Base-by-base conservation (phyloP, 37 sponge, comb jelly and placozoan species). In the Tethya wilhelma region DNA sequence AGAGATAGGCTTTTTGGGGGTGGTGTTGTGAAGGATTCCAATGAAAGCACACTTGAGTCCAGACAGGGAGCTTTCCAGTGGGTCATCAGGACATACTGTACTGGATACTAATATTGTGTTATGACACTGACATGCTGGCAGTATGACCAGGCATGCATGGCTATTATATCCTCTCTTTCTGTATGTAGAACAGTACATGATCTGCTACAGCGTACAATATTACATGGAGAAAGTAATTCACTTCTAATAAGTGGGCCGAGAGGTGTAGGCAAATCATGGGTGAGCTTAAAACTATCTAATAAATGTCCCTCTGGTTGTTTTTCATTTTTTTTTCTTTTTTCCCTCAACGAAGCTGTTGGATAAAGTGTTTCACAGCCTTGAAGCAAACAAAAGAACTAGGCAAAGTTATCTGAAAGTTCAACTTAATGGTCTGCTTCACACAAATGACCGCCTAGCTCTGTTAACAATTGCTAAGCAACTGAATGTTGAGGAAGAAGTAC, bases 211-310 rank as follows among this genome's bases (percentile, higher is more conserved):
- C 74, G 80, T 8, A 92, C 92, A n/a, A 70, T 94, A 0, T 45
- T 71, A 0, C 25, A 67, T 44, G 90, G 87, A 23, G 88, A 95
- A 53, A 79, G 99, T 34, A 90, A 95, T 59, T 96, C 96, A 8
- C 80, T 86, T 25, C 87, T 98, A 1, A 55, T 98, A 0, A 66
- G 93, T 43, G 98, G 94, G 19, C 87, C 91, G 25, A 64, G 87
- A 19, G 96, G 91, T 7, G 41, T 63, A 37, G 98, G 98, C 4
- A 98, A 98, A 40, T 67, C 94, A 64, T 77, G 80, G 81, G 87
- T 96, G 69, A 78, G 80, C 19, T 33, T n/a, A n/a, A n/a, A n/a
- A n/a, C n/a, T n/a, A n/a, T n/a, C n/a, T n/a, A n/a, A n/a, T n/a
- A n/a, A n/a, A n/a, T n/a, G n/a, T n/a, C n/a, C n/a, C n/a, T n/a